Evolutionary conservation across 2,888 invertebrate species (phyloP).

Genomic region (Tinea pellionella): DNA sequence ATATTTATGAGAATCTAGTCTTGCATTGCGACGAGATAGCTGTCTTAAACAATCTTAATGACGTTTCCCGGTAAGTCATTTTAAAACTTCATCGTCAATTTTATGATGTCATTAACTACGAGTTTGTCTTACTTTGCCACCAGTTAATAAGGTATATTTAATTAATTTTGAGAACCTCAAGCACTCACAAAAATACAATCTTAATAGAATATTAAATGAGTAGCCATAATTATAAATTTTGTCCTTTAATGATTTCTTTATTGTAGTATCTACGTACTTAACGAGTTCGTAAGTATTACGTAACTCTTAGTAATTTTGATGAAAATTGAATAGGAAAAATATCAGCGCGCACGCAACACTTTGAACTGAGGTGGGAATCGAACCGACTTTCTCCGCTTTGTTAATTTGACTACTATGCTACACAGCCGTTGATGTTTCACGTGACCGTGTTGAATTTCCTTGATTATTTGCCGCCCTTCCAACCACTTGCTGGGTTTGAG

Average conservation of each 20-base stretch:
- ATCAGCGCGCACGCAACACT: too few species aligned
- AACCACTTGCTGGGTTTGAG: too few species aligned
- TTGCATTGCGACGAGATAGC: not conserved
- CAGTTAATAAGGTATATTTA: not conserved
- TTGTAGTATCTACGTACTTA: not conserved
- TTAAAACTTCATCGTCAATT: not conserved
- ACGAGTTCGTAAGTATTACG: too few species aligned
- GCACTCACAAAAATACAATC: not conserved
- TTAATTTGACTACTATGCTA: too few species aligned
- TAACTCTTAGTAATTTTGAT: too few species aligned
- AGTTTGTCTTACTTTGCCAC: not conserved
- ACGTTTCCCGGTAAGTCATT: not conserved
- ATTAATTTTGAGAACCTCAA: not conserved
- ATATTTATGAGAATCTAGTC: constrained; percentile 9
- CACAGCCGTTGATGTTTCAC: too few species aligned
- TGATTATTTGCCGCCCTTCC: too few species aligned
- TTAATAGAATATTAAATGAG: not conserved
- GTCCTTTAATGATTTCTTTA: not conserved
- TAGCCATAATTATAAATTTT: not conserved
- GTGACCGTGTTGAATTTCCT: too few species aligned
- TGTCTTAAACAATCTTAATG: not conserved
- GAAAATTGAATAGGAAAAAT: too few species aligned
- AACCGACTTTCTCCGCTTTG: too few species aligned
- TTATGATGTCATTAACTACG: not conserved
- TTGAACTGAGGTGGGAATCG: too few species aligned